A percentile compares a stretch with the other conserved stretches of the same genome.
Evolutionary conservation across 2,888 invertebrate genomes (phyloP).

Genomic region (Eustalomyia histrio): DNA sequence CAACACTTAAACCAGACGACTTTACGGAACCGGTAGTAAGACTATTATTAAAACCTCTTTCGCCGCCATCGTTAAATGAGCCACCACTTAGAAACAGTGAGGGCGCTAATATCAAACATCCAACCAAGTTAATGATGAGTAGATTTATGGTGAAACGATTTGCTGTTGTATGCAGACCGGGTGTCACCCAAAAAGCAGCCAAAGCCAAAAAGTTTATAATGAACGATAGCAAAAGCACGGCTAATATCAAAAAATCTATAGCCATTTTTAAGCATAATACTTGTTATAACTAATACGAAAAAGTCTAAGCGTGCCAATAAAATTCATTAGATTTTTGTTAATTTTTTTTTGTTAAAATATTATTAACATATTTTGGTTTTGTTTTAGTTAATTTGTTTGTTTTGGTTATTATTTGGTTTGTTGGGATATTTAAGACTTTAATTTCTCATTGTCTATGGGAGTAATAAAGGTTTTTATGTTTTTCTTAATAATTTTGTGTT

Average conservation of each 20-base stretch:
- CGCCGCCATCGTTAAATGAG: slow-evolving; percentile 43
- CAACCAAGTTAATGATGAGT: slow-evolving; percentile 78
- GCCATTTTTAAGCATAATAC: slow-evolving; percentile 73
- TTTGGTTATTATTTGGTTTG: slow-evolving; percentile 15
- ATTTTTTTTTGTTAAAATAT: too few relatives aligned
- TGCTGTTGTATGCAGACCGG: slow-evolving; percentile 79
- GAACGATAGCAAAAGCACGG: slow-evolving; percentile 79
- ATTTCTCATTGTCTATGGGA: slow-evolving; percentile 10
- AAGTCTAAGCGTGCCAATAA: background rate
- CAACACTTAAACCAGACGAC: slow-evolving; percentile 52
- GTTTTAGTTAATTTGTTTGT: background rate
- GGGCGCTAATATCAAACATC: slow-evolving; percentile 78
- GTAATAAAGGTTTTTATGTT: slow-evolving; percentile 35
- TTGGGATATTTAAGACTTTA: slow-evolving; percentile 16
- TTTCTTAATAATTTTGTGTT: background rate
- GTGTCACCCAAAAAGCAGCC: slow-evolving; percentile 80
- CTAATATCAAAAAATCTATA: slow-evolving; percentile 79
- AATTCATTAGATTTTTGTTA: slow-evolving; percentile 3
- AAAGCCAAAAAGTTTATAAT: slow-evolving; percentile 79
- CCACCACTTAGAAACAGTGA: slow-evolving; percentile 74
- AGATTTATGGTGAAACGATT: slow-evolving; percentile 80
- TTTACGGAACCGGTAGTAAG: slow-evolving; percentile 54
- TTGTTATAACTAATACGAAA: slow-evolving; percentile 18
- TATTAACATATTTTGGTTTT: too few relatives aligned
- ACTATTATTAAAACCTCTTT: slow-evolving; percentile 45